Evolutionary conservation across 2,888 invertebrate species (phyloP), one percentile per base, ranked within the genome.

Genomic region (Lithophane ornitopus): DNA sequence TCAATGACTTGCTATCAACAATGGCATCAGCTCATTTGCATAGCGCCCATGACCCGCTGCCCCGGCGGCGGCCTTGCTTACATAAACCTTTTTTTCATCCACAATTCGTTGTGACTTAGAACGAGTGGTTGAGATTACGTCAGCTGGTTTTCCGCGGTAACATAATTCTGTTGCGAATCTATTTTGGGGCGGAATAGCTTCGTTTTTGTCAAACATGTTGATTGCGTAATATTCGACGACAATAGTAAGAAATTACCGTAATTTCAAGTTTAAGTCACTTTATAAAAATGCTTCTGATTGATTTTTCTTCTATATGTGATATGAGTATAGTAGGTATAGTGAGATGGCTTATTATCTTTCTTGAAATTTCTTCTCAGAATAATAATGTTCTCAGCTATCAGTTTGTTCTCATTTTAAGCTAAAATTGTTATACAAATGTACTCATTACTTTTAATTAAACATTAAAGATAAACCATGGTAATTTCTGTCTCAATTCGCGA

Each of bases 31-130:
- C 90, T 93, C 89, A 94, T 94, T 95, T 94, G 94, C 94, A 95
- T 94, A 88, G 86, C 91, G 95, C 90, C 94, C 95, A 92, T 95
- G 95, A 95, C 95, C 95, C 88, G 91, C 62, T 94, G 93, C 85
- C 92, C 92, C 89, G 89, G 58, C 82, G 91, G 91, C 82, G 91
- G 91, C 93, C 93, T 92, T 92, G 92, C 87, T 89, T 89, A 89
- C 88, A 86, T 91, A 90, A 91, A 87, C 89, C 81, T 85, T 90
- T 91, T 90, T 74, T 74, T 78, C 89, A 76, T 86, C 84, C 80
- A 86, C 86, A 85, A 85, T 85, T 87, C 81, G 85, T 89, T 88
- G 81, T 75, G 82, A 71, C 76, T 84, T 84, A 78, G 81, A 85
- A 77, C 74, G 61, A 80, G 54, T 41, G 41, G 65, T 49, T 74